Evolutionary conservation across 2,113 vertebrate species (phyloP).

Genomic region (Laticauda laticaudata): DNA sequence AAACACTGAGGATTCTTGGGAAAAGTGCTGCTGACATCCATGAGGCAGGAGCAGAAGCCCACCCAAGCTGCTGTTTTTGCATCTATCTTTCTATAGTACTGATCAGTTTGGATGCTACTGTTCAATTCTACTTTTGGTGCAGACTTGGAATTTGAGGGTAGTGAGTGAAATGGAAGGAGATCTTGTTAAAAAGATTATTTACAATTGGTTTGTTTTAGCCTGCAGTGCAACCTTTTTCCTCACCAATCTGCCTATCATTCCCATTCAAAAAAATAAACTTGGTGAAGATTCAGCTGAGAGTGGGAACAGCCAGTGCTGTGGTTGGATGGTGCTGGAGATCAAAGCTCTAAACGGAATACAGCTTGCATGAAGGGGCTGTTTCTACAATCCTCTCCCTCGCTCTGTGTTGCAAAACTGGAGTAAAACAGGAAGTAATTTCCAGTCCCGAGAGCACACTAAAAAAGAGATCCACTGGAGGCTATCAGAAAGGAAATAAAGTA

Average conservation of each 20-base stretch:
- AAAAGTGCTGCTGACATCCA: neutral
- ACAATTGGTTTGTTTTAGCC: neutral
- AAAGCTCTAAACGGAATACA: neutral
- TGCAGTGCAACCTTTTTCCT: neutral
- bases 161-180: neutral
- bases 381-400: neutral
- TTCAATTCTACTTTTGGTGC: neutral
- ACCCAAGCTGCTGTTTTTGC: constrained; percentile 2
- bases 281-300: neutral
- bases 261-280: neutral
- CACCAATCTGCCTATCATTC: neutral
- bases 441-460: neutral
- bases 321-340: neutral
- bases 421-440: neutral
- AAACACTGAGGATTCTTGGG: neutral
- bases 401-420: neutral
- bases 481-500: neutral
- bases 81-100: neutral
- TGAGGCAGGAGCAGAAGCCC: neutral
- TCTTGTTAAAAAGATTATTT: neutral
- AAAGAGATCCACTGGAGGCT: neutral
- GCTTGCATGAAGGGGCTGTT: neutral
- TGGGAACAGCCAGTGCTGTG: neutral
- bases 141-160: neutral
- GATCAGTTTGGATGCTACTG: neutral